Conservation (phyloP, 2,888 invertebrate species). For the Antitype chi region DNA sequence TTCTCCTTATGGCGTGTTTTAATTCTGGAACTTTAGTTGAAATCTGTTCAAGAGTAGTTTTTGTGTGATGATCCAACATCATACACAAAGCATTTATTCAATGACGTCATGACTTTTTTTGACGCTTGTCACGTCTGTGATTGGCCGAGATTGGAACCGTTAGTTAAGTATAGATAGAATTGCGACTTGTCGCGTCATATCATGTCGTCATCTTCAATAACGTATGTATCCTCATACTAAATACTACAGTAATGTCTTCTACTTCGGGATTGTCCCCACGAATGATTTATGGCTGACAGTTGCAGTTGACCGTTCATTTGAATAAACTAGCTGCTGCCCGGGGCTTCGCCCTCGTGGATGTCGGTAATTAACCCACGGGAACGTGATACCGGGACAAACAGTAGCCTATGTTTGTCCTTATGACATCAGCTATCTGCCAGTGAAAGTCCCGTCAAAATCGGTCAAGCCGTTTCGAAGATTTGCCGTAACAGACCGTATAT, state of each 20-base stretch:
- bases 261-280: conserved; percentile 4
- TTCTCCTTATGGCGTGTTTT: background rate
- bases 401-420: too few species aligned
- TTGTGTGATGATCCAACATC: background rate
- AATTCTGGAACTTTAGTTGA: background rate
- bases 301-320: background rate
- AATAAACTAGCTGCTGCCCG: background rate
- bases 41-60: background rate
- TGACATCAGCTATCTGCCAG: too few species aligned
- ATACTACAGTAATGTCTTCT: background rate
- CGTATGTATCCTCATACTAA: conserved; percentile 3
- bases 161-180: conserved; percentile 16
- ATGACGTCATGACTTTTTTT: conserved; percentile 35
- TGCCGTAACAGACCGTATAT: too few species aligned
- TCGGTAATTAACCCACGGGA: too few species aligned
- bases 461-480: too few species aligned
- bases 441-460: too few species aligned
- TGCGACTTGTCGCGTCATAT: conserved; percentile 21
- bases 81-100: background rate
- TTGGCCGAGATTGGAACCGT: conserved; percentile 9
- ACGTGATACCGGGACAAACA: too few species aligned
- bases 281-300: background rate
- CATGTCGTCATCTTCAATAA: conserved; percentile 31
- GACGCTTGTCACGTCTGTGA: conserved; percentile 23
- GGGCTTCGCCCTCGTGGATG: too few species aligned